Evolutionary conservation across 2,113 vertebrate species (phyloP).

Genomic region (Lasiurus cinereus): DNA sequence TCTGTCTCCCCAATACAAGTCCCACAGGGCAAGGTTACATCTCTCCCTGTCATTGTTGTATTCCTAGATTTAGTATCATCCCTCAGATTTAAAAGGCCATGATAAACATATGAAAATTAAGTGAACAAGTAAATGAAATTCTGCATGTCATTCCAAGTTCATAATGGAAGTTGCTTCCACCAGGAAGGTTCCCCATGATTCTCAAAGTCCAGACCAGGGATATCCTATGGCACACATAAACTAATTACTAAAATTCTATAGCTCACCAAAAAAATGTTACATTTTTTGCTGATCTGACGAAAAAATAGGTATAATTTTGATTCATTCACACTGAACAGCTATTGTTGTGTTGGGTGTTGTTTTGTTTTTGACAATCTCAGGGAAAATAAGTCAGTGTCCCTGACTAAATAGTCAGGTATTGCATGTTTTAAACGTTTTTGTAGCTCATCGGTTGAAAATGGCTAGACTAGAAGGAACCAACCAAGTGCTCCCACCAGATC

Average conservation of each 20-base stretch:
- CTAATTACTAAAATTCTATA: too few species aligned
- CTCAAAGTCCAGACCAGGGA: neutral
- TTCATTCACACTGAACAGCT: too few species aligned
- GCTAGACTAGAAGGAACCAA: neutral
- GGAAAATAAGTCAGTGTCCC: too few species aligned
- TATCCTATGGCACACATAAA: too few species aligned
- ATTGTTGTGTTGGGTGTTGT: too few species aligned
- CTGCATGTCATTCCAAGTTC: neutral
- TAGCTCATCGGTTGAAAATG: too few species aligned
- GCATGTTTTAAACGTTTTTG: too few species aligned
- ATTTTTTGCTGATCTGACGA: too few species aligned
- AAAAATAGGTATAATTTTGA: too few species aligned
- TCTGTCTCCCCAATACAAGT: neutral
- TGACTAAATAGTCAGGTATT: too few species aligned
- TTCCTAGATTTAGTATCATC: neutral
- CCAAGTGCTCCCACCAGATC: neutral
- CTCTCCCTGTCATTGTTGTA: neutral
- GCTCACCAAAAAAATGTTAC: too few species aligned
- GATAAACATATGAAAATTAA: neutral
- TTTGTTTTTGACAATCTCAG: too few species aligned
- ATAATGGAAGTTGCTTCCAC: neutral
- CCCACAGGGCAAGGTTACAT: rapidly evolving
- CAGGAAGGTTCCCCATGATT: neutral
- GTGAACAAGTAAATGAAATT: neutral
- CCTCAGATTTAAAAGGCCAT: neutral